phyloP scores from a whole-genome alignment of 2,797 vertebrate genomes.

The Muscicapa striata region DNA sequence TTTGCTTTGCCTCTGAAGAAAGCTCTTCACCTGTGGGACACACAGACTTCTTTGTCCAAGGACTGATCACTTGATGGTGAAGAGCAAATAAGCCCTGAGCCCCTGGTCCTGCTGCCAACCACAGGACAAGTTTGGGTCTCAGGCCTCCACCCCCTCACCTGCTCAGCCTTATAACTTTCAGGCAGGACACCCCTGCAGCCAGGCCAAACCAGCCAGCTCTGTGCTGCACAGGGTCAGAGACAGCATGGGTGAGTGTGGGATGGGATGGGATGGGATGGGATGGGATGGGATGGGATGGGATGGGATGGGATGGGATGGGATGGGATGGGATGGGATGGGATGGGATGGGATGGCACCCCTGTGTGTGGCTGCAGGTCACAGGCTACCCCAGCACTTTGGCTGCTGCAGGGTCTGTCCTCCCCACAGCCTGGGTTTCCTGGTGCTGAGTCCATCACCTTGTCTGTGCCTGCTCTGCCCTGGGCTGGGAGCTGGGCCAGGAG shows the following conservation, averaged over 20 bases:
- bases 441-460: accelerated
- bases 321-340: background rate
- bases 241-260: conserved; percentile 49
- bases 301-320: too few relatives aligned
- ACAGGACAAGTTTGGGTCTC: conserved; percentile 5
- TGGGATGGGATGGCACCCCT: accelerated
- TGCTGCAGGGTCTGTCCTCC: background rate
- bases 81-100: conserved; percentile 31
- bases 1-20: conserved; percentile 50
- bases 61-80: background rate
- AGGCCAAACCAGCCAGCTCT: background rate
- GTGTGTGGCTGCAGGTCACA: background rate
- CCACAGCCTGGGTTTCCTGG: background rate
- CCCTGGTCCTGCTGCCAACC: background rate
- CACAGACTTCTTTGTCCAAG: background rate
- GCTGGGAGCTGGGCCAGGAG: background rate
- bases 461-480: background rate
- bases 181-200: background rate
- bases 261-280: background rate
- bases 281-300: too few relatives aligned
- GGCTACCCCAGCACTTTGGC: background rate
- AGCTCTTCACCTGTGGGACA: conserved; percentile 8
- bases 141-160: conserved; percentile 41
- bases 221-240: background rate
- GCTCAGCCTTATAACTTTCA: conserved; percentile 42